Percentiles rank a stretch among this genome's conserved stretches.
phyloP scores from a whole-genome alignment of 2,113 vertebrate species.

The Ictalurus furcatus region DNA sequence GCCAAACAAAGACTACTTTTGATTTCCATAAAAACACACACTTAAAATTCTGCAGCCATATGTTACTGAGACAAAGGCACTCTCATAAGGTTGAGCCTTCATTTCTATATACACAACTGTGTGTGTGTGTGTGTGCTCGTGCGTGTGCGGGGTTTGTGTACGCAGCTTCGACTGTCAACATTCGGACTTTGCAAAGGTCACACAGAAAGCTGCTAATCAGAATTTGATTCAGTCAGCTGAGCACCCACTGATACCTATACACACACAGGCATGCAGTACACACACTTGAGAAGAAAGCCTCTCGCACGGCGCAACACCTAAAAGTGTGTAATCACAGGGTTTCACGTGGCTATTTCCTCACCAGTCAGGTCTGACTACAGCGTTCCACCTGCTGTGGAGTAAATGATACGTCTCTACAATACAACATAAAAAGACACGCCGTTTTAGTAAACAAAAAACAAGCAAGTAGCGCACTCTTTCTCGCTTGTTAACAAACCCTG shows the following conservation, averaged over 20 bases:
- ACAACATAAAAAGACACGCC: neutral
- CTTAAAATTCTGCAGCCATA: slow-evolving; percentile 42
- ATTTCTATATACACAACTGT: neutral
- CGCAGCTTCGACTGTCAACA: neutral
- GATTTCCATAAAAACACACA: slow-evolving; percentile 26
- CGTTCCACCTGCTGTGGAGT: neutral
- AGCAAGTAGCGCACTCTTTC: too few relatives aligned
- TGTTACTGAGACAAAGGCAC: slow-evolving; percentile 19
- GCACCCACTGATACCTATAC: neutral
- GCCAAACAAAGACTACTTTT: neutral
- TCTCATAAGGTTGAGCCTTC: neutral
- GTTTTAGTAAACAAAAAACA: neutral
- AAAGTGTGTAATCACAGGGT: neutral
- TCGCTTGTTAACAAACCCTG: neutral
- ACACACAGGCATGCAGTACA: slow-evolving; percentile 23
- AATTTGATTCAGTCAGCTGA: slow-evolving; percentile 27
- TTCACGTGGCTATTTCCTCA: neutral
- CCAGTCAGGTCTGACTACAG: neutral
- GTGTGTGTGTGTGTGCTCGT: neutral
- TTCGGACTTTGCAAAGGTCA: slow-evolving; percentile 26
- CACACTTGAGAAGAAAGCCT: neutral
- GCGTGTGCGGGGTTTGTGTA: neutral
- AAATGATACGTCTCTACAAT: neutral
- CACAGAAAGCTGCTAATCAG: slow-evolving; percentile 36
- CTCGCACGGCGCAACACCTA: slow-evolving; percentile 14